Conservation (phyloP, 64 coral and sea anemone species). For the Dendrophyllia cribrosa region DNA sequence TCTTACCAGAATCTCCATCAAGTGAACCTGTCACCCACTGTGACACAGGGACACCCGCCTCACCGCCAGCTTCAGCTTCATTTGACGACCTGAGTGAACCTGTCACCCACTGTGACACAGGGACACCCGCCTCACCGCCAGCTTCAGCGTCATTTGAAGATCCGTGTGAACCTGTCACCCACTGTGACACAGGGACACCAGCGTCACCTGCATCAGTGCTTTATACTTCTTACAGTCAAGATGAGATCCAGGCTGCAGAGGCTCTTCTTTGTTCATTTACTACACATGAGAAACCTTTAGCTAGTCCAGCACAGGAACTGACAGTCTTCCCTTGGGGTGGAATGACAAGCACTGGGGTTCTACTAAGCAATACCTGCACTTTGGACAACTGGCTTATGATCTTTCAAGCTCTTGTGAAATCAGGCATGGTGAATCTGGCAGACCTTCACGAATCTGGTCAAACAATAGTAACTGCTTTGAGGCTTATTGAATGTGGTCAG, state of each 20-base stretch:
- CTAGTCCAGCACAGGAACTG: constrained; percentile 13
- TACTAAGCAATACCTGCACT: constrained; percentile 55
- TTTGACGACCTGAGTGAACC: constrained; percentile 3
- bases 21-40: background rate
- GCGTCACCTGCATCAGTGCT: background rate
- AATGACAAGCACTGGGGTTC: constrained; percentile 38
- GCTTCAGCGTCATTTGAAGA: constrained; percentile 10
- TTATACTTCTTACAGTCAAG: constrained; percentile 26
- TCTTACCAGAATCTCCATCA: constrained; percentile 53
- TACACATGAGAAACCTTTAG: constrained; percentile 3
- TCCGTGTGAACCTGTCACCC: background rate
- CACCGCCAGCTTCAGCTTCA: background rate
- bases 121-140: background rate
- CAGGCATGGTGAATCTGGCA: constrained; percentile 37
- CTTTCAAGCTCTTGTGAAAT: constrained; percentile 68
- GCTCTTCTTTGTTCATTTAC: constrained; percentile 10
- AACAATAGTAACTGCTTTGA: constrained; percentile 6
- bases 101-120: background rate
- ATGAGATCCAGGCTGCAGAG: constrained; percentile 45
- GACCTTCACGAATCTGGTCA: constrained; percentile 35
- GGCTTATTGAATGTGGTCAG: background rate
- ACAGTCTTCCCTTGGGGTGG: constrained; percentile 65
- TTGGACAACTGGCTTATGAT: constrained; percentile 77
- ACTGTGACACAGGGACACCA: background rate
- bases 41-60: background rate